phyloP scores from a whole-genome alignment of 2,888 invertebrate species.

The Rhodophaea formosa region DNA sequence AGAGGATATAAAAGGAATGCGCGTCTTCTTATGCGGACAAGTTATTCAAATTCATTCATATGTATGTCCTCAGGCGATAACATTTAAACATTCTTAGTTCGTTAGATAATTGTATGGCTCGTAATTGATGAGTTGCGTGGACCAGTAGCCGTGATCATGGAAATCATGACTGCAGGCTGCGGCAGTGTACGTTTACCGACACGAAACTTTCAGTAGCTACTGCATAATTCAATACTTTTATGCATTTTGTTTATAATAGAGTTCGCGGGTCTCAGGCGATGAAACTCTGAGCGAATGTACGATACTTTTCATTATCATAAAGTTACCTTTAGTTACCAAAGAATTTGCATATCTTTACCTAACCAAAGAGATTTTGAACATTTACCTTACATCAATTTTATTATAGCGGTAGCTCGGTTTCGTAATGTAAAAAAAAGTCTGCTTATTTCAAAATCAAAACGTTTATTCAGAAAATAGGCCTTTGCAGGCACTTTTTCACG shows the following conservation, averaged over 20 bases:
- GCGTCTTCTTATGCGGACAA: slow-evolving; percentile 2
- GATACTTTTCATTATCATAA: no score
- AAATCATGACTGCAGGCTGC: slow-evolving; percentile 49
- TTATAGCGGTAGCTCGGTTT: no score
- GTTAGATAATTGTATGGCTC: slow-evolving; percentile 11
- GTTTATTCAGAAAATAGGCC: no score
- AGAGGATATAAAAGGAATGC: slow-evolving; percentile 6
- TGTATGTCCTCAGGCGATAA: slow-evolving; percentile 6
- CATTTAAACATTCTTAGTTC: slow-evolving; percentile 13
- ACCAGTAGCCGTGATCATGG: slow-evolving; percentile 55
- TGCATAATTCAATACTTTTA: slow-evolving; percentile 13
- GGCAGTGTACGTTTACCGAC: slow-evolving; percentile 15
- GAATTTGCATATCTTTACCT: no score
- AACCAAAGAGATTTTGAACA: no score
- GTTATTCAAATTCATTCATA: slow-evolving; percentile 14
- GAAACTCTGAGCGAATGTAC: background rate
- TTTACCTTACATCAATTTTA: no score
- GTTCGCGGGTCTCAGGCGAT: background rate
- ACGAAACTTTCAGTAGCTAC: slow-evolving; percentile 18
- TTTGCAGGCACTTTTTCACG: no score
- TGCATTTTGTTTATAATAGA: background rate
- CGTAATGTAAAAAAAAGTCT: no score
- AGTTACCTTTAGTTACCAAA: no score
- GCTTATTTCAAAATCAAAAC: no score
- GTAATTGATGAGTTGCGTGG: slow-evolving; percentile 44